These are phyloP conservation scores for Mayetiola destructor DNA, from an alignment of 2,888 invertebrate species.

Conservation along the genomic window DNA sequence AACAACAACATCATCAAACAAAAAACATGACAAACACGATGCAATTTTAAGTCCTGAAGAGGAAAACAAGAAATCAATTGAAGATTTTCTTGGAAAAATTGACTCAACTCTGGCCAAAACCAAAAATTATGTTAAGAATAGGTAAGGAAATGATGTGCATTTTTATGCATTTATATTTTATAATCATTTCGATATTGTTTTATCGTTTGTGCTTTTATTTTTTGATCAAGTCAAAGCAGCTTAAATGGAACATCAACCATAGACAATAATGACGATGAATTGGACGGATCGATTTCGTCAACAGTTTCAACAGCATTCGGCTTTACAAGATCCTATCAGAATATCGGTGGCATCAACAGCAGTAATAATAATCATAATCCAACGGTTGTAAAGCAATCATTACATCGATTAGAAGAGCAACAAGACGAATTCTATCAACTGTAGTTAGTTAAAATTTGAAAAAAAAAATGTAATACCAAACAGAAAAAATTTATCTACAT, in stretches of 20 bases:
- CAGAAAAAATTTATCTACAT: no score
- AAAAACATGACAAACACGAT: slow-evolving; percentile 28
- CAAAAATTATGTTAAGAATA: slow-evolving; percentile 52
- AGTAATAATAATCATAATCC: slow-evolving; percentile 37
- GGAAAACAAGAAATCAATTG: slow-evolving; percentile 59
- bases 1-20: slow-evolving; percentile 10
- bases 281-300: no score
- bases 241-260: slow-evolving; percentile 1
- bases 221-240: slow-evolving; percentile 4
- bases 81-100: slow-evolving; percentile 68
- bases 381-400: slow-evolving; percentile 54
- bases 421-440: slow-evolving; percentile 86
- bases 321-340: slow-evolving; percentile 30
- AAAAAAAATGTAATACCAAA: no score
- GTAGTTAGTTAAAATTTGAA: slow-evolving; percentile 48
- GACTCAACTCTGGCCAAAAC: slow-evolving; percentile 72
- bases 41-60: slow-evolving; percentile 49
- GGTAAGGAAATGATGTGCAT: not conserved
- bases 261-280: slow-evolving; percentile 15
- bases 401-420: slow-evolving; percentile 66
- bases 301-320: slow-evolving; percentile 19
- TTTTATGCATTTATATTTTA: not conserved
- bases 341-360: slow-evolving; percentile 28
- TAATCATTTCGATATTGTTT: not conserved
- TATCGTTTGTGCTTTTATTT: no score